phyloP scores from a whole-genome alignment of 2,888 invertebrate genomes.

The Rhagonycha fulva region DNA sequence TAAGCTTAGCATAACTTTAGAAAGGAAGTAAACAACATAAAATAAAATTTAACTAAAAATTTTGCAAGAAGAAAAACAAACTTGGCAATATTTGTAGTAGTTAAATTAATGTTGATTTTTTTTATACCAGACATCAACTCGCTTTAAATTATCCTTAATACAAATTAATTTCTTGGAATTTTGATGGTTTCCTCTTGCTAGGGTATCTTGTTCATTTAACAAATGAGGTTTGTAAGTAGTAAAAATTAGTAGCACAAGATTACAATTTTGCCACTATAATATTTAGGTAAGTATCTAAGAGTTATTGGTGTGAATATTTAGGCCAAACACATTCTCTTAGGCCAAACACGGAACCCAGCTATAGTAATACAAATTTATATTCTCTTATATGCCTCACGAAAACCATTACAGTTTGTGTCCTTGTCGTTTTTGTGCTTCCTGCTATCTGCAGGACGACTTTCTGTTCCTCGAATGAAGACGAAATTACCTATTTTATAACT shows the following conservation, averaged over 20 bases:
- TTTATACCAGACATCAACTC: background rate
- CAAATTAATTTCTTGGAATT: background rate
- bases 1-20: background rate
- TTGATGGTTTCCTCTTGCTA: background rate
- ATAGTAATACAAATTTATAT: constrained; percentile 19
- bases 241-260: background rate
- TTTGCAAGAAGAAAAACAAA: background rate
- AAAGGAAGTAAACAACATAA: background rate
- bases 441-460: background rate
- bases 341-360: constrained; percentile 6
- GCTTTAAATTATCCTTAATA: background rate
- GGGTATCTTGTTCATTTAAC: background rate
- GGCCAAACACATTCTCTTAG: constrained; percentile 7
- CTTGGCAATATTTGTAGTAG: background rate
- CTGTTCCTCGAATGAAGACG: background rate
- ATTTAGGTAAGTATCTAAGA: background rate
- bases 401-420: constrained; percentile 8
- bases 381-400: constrained; percentile 12
- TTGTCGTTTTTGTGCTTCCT: background rate
- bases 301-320: constrained; percentile 4
- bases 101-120: background rate
- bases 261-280: background rate
- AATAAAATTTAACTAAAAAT: background rate
- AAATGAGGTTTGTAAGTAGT: background rate
- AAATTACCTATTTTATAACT: constrained; percentile 1